Conservation (phyloP, 2,888 invertebrate species). For the Sminthurinus aureus region DNA sequence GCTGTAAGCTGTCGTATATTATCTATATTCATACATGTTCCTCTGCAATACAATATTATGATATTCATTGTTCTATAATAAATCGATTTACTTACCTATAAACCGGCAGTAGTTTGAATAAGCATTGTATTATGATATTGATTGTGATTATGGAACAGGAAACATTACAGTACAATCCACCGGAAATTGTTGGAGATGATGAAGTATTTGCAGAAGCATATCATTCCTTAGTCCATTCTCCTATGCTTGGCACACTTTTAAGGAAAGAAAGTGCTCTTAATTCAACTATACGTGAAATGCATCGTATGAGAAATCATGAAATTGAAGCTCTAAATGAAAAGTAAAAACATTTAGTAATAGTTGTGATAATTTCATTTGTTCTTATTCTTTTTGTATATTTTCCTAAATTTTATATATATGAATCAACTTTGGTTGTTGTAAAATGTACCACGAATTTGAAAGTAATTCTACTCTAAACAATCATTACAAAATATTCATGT, state of each 20-base stretch:
- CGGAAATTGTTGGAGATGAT: conserved; percentile 81
- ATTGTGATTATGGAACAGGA: conserved; percentile 68
- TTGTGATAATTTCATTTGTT: too few relatives aligned
- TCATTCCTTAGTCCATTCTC: conserved; percentile 82
- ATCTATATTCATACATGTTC: neutral
- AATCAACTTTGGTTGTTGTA: too few relatives aligned
- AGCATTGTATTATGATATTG: conserved; percentile 5
- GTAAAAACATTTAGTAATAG: conserved; percentile 62
- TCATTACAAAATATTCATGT: too few relatives aligned
- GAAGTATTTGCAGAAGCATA: conserved; percentile 87
- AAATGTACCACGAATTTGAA: too few relatives aligned
- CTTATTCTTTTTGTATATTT: too few relatives aligned
- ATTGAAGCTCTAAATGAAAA: conserved; percentile 74
- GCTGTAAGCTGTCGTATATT: neutral
- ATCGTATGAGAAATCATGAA: conserved; percentile 76
- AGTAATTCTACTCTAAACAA: too few relatives aligned
- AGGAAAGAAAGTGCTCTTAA: conserved; percentile 89
- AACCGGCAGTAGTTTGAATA: neutral
- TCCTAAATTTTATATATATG: too few relatives aligned
- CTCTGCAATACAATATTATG: too few relatives aligned
- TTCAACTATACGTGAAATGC: conserved; percentile 76
- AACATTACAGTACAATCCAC: conserved; percentile 83
- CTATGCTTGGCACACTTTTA: conserved; percentile 85
- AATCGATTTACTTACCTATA: neutral
- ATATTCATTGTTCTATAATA: neutral